Evolutionary conservation across 2,113 vertebrate species (phyloP), one percentile per base, ranked within the genome.

Genomic region (Sebastes schlegelii): DNA sequence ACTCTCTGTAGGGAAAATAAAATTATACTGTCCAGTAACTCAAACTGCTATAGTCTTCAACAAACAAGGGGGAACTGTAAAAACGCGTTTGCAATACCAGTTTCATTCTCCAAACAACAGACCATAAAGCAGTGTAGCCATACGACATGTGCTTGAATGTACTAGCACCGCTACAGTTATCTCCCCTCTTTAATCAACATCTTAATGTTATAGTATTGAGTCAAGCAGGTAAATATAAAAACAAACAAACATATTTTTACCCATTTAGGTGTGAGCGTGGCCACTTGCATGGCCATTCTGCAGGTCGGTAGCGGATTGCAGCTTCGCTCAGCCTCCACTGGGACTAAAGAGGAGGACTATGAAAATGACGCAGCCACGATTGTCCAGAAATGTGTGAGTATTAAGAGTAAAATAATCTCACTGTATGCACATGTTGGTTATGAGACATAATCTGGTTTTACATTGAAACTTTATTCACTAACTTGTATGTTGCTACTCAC

Each of bases 371-470:
- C 98, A 14, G 98, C 98, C 91, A 99, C 98, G 26, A 99, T 99
- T 75, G 98, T 99, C 68, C 98, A 99, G 95, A 99, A 99, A 97
- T 99, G 98, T 93, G 98, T 99, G 95, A 95, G 98, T 96, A 72
- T 77, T 63, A 75, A 72, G 8, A 77, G 11, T 80, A 49, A 5
- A 65, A 60, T 10, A 34, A 64, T 48, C 1, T 46, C 0, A 43
- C 0, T 63, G 2, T 46, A 19, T 43, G 12, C 10, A 14, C 12
- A 8, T 60, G 4, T 69, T 42, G 66, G 34, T 34, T 40, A 6
- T 23, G 11, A 40, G 4, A 61, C 8, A 21, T 9, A 12, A 4
- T 60, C 49, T 49, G 19, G 42, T 78, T 19, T n/a, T 49, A 49
- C 42, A 13, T n/a, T 42, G 21, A 54, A 60, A 46, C 8, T 16